Evolutionary conservation across 2,113 vertebrate species (phyloP).

Genomic region (Myiopsitta monachus): DNA sequence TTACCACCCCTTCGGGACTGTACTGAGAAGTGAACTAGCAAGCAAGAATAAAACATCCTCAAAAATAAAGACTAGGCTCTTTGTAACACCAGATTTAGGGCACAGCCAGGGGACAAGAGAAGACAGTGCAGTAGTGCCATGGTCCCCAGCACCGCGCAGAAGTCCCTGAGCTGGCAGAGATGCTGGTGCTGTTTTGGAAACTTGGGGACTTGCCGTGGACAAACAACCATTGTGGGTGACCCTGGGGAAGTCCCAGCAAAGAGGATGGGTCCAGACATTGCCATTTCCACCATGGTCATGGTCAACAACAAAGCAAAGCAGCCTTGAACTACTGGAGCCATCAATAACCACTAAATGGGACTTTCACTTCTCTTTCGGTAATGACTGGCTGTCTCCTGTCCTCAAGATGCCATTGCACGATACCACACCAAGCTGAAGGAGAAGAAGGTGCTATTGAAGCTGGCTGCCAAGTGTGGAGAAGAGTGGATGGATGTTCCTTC

Average conservation of each 20-base stretch:
- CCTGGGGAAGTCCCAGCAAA: neutral
- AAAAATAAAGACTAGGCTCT: neutral
- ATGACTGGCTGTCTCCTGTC: neutral
- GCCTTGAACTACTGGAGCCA: neutral
- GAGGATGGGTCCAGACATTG: neutral
- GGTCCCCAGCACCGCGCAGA: neutral
- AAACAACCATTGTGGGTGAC: neutral
- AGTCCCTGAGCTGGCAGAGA: neutral
- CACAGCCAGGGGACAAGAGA: neutral
- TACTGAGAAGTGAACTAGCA: neutral
- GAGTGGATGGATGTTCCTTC: neutral
- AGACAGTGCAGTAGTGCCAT: accelerated
- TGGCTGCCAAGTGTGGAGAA: accelerated
- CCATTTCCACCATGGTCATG: neutral
- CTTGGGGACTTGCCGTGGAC: neutral
- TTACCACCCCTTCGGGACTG: neutral
- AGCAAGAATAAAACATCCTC: neutral
- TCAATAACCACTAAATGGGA: neutral
- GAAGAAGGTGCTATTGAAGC: neutral
- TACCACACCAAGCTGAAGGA: neutral
- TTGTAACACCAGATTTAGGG: neutral
- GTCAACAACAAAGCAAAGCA: neutral
- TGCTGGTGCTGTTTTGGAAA: neutral
- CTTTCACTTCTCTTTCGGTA: neutral
- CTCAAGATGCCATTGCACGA: neutral